Evolutionary conservation across 2,888 invertebrate genomes (phyloP).

Genomic region (Diarsia brunnea): DNA sequence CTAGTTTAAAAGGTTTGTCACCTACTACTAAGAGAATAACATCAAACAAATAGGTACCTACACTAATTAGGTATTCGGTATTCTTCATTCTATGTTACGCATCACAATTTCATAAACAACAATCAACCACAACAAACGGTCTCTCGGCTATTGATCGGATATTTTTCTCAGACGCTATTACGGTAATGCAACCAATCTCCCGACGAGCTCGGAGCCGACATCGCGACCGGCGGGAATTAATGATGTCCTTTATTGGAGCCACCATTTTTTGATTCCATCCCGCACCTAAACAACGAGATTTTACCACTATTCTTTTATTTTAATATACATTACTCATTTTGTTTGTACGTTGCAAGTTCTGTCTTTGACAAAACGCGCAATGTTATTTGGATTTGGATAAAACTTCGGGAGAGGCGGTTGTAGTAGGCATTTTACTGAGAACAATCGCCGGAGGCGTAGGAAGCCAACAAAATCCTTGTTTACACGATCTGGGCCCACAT

Average conservation of each 20-base stretch:
- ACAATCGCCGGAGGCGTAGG: constrained; percentile 71
- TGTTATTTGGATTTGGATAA: constrained; percentile 2
- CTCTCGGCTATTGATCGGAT: constrained; percentile 83
- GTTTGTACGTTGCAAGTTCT: accelerated
- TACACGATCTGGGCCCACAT: constrained; percentile 83
- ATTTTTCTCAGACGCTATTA: constrained; percentile 83
- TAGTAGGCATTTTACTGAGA: constrained; percentile 45
- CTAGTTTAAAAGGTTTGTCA: background rate
- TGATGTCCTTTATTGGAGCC: constrained; percentile 93
- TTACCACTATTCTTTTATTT: background rate
- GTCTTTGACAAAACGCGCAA: constrained; percentile 22
- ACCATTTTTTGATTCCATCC: constrained; percentile 92
- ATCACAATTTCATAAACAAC: constrained; percentile 33
- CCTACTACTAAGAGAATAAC: too few relatives aligned
- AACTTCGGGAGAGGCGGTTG: background rate
- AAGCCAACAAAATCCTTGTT: constrained; percentile 86
- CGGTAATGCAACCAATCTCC: constrained; percentile 84
- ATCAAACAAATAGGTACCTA: too few relatives aligned
- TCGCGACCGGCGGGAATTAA: constrained; percentile 91
- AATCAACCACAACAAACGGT: constrained; percentile 70
- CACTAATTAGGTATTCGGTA: too few relatives aligned
- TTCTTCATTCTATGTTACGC: too few relatives aligned
- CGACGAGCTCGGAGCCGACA: constrained; percentile 69
- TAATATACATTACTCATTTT: constrained; percentile 39
- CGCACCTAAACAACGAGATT: constrained; percentile 50